Evolutionary conservation across 2,113 vertebrate genomes (phyloP), one percentile per base, ranked within the genome.

Genomic region (Paracanthobrama guichenoti): DNA sequence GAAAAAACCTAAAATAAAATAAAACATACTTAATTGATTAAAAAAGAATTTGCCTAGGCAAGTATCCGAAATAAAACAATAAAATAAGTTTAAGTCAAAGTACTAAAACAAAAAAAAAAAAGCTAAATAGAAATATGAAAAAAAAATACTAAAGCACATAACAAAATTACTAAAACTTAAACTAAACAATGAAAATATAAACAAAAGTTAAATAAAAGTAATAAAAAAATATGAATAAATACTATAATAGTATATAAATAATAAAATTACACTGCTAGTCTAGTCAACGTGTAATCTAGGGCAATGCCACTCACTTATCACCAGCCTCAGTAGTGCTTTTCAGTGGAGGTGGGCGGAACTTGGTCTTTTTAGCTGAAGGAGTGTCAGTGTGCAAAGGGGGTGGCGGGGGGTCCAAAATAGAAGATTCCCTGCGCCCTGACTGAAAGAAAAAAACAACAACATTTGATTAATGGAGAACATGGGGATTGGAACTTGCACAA

Each of bases 261-360:
- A 2, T 44, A 44, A n/a, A 71, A 48, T 22, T 2, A 55, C 18
- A 26, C 4, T 46, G 53, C 31, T 66, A 55, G 53, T 22, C 53
- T 55, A 22, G n/a, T 79, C 9, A 11, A 4, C 0, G 18, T 55
- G 53, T 26, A 20, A 72, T 64, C 28, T 31, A 1, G 20, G 20
- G 20, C 9, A 62, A 26, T 26, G 67, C 60, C 42, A 93, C 96
- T 95, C 92, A 97, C 97, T 95, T 97, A 92, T 97, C 96, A 26
- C 92, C 93, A 20, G 94, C 93, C 86, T 97, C 96, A 2, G 96
- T 95, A 2, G 96, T 95, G 92, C 95, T 97, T 92, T 97, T 97
- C 86, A 98, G 93, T 1, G 97, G 97, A 0, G 97, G 97, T 4
- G 97, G 97, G 57, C 96, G 94, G 88, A 94, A 95, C 91, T 97